Conservation (phyloP, 2,888 invertebrate species). For the Pandemis heparana region DNA sequence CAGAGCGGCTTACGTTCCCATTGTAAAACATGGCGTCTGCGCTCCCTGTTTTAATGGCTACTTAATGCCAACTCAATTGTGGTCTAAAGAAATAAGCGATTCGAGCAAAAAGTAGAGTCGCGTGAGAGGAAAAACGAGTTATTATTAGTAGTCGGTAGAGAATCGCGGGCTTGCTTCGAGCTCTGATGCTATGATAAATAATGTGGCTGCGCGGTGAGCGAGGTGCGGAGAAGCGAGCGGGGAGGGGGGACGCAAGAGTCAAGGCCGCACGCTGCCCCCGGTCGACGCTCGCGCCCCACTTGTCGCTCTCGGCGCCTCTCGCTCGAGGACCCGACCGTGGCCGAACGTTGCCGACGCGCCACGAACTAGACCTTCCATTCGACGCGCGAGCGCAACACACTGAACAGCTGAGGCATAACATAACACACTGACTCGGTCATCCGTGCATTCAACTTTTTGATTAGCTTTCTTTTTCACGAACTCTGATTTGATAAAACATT, state of each 20-base stretch:
- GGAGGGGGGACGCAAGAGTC: constrained; percentile 82
- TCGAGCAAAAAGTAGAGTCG: constrained; percentile 74
- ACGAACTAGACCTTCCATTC: constrained; percentile 83
- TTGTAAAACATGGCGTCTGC: constrained; percentile 39
- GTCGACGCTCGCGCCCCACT: constrained; percentile 90
- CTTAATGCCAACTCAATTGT: constrained; percentile 38
- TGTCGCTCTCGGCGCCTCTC: constrained; percentile 75
- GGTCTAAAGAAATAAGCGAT: constrained; percentile 60
- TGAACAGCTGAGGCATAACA: constrained; percentile 84
- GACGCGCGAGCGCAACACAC: constrained; percentile 78
- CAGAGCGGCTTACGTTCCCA: constrained; percentile 33
- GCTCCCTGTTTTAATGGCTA: constrained; percentile 37
- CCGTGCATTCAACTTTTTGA: constrained; percentile 85
- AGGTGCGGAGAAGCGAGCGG: constrained; percentile 61
- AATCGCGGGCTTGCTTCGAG: constrained; percentile 81
- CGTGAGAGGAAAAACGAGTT: constrained; percentile 85
- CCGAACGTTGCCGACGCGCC: constrained; percentile 69
- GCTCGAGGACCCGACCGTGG: constrained; percentile 64
- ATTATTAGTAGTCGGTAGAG: constrained; percentile 80
- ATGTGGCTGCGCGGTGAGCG: constrained; percentile 79
- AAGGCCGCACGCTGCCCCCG: constrained; percentile 91
- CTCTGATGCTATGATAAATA: constrained; percentile 85
- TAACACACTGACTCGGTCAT: constrained; percentile 86
- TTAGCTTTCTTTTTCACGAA: constrained; percentile 83
- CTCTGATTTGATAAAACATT: constrained; percentile 62